Conservation (phyloP, 2,113 vertebrate species). For the Noturus placidus region DNA sequence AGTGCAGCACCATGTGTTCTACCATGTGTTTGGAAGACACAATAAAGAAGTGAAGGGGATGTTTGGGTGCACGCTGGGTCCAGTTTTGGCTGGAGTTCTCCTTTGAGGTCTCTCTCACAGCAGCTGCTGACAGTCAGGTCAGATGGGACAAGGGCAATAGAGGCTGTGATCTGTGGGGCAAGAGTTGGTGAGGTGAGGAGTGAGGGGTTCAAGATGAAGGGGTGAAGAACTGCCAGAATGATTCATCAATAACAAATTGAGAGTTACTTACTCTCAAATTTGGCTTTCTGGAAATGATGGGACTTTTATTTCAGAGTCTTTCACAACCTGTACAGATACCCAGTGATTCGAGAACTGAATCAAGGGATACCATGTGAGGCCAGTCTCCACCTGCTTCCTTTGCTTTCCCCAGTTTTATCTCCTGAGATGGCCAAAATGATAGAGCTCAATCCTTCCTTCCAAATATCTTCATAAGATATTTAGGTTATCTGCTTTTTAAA, state of each 20-base stretch:
- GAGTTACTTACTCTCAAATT: neutral
- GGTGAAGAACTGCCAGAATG: no score
- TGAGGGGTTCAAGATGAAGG: slow-evolving; percentile 68
- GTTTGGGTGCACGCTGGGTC: neutral
- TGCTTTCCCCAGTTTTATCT: neutral
- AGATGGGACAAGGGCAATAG: slow-evolving; percentile 22
- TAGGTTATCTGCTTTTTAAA: neutral
- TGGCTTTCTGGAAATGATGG: neutral
- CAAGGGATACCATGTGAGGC: neutral
- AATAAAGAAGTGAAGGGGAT: slow-evolving; percentile 5
- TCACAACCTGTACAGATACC: neutral
- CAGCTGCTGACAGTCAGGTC: slow-evolving; percentile 16
- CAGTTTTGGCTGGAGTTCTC: neutral
- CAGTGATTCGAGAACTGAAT: neutral
- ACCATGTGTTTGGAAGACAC: neutral
- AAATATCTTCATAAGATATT: neutral
- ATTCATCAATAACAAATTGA: neutral
- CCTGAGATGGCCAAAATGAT: slow-evolving; percentile 30
- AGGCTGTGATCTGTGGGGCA: slow-evolving; percentile 69
- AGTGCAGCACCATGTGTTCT: neutral
- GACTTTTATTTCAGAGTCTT: neutral
- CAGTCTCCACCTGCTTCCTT: slow-evolving; percentile 19
- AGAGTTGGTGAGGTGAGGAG: slow-evolving; percentile 69
- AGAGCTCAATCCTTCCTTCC: neutral
- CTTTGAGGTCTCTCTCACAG: neutral